Conservation (phyloP, 2,797 vertebrate genomes). For the Austrolebias charrua region DNA sequence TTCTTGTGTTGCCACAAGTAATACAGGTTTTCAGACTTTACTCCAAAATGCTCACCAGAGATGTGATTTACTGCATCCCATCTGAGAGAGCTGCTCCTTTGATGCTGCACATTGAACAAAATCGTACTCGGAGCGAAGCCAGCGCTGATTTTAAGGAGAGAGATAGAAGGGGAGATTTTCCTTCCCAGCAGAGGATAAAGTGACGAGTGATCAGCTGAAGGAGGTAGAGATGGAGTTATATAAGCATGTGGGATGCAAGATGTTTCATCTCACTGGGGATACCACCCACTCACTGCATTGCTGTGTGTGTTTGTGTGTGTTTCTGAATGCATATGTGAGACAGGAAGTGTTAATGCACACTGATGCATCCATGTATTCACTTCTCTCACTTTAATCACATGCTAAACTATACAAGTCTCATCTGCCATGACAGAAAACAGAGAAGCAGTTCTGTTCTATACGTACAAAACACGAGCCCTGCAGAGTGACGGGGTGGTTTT, state of each 20-base stretch:
- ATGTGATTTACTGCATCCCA: conserved; percentile 35
- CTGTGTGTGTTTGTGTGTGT: conserved; percentile 33
- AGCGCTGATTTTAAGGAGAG: conserved; percentile 33
- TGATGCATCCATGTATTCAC: conserved; percentile 31
- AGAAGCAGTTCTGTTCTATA: background rate
- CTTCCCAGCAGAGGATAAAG: conserved; percentile 60
- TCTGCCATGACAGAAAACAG: conserved; percentile 1
- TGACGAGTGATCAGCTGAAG: conserved; percentile 75
- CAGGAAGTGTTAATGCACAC: conserved; percentile 49
- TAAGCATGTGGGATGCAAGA: conserved; percentile 80
- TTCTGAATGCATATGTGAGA: conserved; percentile 58
- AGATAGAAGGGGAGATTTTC: conserved; percentile 40
- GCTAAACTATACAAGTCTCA: background rate
- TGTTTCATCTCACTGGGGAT: conserved; percentile 70
- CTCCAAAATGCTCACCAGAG: conserved; percentile 39
- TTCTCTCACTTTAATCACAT: conserved; percentile 8
- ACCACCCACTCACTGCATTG: conserved; percentile 64
- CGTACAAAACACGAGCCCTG: background rate
- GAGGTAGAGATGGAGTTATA: conserved; percentile 76
- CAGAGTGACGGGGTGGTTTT: background rate
- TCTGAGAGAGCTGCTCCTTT: conserved; percentile 43
- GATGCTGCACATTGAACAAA: conserved; percentile 46
- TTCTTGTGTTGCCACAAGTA: conserved; percentile 29
- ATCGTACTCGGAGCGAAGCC: conserved; percentile 47
- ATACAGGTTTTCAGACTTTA: conserved; percentile 27